phyloP scores from a whole-genome alignment of 1,140 invertebrate genomes.

The Anoplophora glabripennis region DNA sequence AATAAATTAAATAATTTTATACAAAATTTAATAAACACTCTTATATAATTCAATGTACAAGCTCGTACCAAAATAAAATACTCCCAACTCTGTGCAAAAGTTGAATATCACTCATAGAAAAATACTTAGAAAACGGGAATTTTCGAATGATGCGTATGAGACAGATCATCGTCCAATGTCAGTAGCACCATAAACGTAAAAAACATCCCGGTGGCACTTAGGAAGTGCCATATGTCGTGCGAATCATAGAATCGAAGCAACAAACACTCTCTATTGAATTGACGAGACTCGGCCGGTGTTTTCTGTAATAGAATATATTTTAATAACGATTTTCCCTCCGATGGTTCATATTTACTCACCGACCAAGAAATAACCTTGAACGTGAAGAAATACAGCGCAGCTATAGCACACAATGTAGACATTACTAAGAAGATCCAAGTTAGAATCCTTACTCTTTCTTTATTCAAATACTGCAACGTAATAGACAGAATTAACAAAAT shows the following conservation, averaged over 20 bases:
- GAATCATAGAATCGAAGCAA: conserved; percentile 79
- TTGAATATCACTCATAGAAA: no score
- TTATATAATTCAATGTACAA: no score
- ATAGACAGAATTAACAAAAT: conserved; percentile 31
- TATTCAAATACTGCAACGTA: conserved; percentile 63
- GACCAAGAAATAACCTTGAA: conserved; percentile 79
- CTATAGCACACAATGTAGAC: conserved; percentile 63
- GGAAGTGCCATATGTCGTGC: conserved; percentile 89
- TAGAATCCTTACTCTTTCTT: conserved; percentile 64
- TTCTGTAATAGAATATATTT: conserved; percentile 51
- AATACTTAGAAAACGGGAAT: conserved; percentile 74
- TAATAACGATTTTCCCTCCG: not conserved
- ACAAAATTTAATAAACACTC: no score
- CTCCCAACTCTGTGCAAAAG: no score
- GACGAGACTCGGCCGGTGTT: conserved; percentile 75
- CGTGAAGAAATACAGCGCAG: conserved; percentile 74
- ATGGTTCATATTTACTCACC: conserved; percentile 55
- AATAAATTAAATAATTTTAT: no score
- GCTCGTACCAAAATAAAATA: no score
- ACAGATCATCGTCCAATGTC: conserved; percentile 76
- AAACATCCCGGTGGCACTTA: conserved; percentile 82
- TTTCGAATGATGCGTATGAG: conserved; percentile 60
- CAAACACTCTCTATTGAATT: conserved; percentile 70
- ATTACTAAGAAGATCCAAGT: conserved; percentile 65
- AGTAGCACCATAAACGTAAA: conserved; percentile 83